A percentile compares a stretch with the other conserved stretches of the same genome.
phyloP scores from a whole-genome alignment of 2,113 vertebrate genomes.

The Echinops telfairi region DNA sequence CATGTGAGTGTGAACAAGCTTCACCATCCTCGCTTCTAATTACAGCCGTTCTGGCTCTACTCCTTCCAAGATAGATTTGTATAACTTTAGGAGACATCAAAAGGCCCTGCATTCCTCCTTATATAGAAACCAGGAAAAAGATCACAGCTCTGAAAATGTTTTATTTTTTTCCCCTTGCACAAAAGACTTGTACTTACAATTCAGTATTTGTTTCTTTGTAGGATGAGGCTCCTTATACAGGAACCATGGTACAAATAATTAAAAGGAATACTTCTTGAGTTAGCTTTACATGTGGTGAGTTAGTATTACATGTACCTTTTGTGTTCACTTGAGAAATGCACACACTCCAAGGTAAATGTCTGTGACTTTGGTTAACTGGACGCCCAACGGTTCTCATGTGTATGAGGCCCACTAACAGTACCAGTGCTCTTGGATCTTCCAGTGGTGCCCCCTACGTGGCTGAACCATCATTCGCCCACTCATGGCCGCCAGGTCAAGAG shows the following conservation, averaged over 20 bases:
- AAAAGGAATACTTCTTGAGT: slow-evolving; percentile 19
- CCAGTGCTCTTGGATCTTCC: background rate
- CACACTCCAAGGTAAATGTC: background rate
- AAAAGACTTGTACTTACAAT: slow-evolving; percentile 22
- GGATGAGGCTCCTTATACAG: background rate
- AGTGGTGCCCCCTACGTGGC: background rate
- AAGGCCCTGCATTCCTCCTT: background rate
- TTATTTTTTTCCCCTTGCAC: background rate
- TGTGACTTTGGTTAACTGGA: background rate
- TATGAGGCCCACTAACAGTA: no score
- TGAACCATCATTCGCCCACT: background rate
- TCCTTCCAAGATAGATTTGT: background rate
- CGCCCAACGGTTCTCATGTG: background rate
- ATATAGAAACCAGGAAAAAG: background rate
- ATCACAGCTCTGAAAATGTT: background rate
- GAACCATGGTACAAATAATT: background rate
- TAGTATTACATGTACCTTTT: background rate
- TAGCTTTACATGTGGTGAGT: background rate
- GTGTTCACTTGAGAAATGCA: background rate
- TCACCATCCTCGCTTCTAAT: no score
- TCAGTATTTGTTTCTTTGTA: background rate
- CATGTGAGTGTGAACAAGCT: no score
- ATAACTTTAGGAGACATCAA: background rate
- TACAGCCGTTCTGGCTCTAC: no score
- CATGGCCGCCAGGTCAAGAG: background rate